Conservation (phyloP, 2,888 invertebrate species). For the Drosophila merina region DNA sequence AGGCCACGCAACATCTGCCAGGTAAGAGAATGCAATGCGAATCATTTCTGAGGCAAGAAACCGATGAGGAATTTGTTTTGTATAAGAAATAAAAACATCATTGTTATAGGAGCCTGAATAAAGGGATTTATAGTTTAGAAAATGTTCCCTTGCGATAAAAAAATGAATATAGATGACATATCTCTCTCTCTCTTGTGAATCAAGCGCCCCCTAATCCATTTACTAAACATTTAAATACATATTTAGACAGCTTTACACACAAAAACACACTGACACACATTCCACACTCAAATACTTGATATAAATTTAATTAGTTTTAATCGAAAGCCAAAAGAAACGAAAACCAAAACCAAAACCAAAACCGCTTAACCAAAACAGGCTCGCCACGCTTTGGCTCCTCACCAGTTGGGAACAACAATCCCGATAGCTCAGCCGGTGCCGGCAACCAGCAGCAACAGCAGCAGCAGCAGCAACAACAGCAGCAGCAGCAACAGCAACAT, state of each 20-base stretch:
- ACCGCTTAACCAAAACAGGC: slow-evolving; percentile 83
- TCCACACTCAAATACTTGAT: slow-evolving; percentile 44
- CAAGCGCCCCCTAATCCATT: slow-evolving; percentile 30
- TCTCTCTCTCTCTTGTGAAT: slow-evolving; percentile 4
- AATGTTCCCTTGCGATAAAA: neutral
- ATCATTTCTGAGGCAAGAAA: neutral
- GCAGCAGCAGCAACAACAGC: slow-evolving; percentile 47
- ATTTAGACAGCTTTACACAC: slow-evolving; percentile 55
- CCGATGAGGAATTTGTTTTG: neutral
- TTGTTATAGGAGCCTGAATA: neutral
- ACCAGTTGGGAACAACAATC: slow-evolving; percentile 55
- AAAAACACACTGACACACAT: slow-evolving; percentile 41
- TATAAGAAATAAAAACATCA: neutral
- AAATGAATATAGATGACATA: neutral
- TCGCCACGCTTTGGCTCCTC: slow-evolving; percentile 83
- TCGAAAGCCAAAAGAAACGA: slow-evolving; percentile 49
- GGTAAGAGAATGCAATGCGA: slow-evolving; percentile 69
- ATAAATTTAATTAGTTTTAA: slow-evolving; percentile 61
- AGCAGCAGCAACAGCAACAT: slow-evolving; percentile 66
- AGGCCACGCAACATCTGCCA: slow-evolving; percentile 84
- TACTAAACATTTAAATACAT: slow-evolving; percentile 62
- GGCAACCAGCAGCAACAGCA: slow-evolving; percentile 38
- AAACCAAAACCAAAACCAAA: slow-evolving; percentile 30
- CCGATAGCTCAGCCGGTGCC: slow-evolving; percentile 62
- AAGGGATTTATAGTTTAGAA: neutral